Conservation (phyloP, 2,888 invertebrate genomes). For the Actias luna region DNA sequence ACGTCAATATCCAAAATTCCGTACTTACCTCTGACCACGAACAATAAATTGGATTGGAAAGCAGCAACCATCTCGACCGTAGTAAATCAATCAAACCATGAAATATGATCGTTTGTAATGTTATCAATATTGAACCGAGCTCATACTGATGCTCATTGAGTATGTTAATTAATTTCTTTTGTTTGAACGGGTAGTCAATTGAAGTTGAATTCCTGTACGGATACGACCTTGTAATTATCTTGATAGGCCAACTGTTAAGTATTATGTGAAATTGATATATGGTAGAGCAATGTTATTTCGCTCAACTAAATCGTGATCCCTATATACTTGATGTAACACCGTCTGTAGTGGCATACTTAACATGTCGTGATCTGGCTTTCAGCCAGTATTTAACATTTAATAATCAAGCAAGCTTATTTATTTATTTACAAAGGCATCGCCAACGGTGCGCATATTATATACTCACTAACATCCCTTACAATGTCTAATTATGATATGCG, state of each 20-base stretch:
- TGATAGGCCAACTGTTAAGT: neutral
- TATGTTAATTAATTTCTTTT: constrained; percentile 56
- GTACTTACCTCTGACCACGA: constrained; percentile 49
- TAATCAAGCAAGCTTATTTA: too few relatives aligned
- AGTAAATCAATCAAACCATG: constrained; percentile 70
- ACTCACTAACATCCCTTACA: too few relatives aligned
- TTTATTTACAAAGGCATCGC: too few relatives aligned
- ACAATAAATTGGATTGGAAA: constrained; percentile 71
- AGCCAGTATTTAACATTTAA: too few relatives aligned
- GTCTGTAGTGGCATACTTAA: too few relatives aligned
- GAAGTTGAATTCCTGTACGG: constrained; percentile 13
- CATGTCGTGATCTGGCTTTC: too few relatives aligned
- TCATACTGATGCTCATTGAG: constrained; percentile 29
- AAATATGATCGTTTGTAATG: constrained; percentile 64
- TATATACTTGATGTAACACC: too few relatives aligned
- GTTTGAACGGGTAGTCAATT: constrained; percentile 26
- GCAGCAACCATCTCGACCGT: constrained; percentile 52
- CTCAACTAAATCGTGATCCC: too few relatives aligned
- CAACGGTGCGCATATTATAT: too few relatives aligned
- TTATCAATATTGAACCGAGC: constrained; percentile 49
- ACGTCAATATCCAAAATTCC: constrained; percentile 30
- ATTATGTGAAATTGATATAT: too few relatives aligned
- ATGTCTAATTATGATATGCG: too few relatives aligned
- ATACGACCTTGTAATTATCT: neutral
- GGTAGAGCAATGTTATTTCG: too few relatives aligned